Percentiles rank a stretch among this genome's conserved stretches.
phyloP scores from a whole-genome alignment of 2,797 vertebrate species.

The Phataginus tricuspis region DNA sequence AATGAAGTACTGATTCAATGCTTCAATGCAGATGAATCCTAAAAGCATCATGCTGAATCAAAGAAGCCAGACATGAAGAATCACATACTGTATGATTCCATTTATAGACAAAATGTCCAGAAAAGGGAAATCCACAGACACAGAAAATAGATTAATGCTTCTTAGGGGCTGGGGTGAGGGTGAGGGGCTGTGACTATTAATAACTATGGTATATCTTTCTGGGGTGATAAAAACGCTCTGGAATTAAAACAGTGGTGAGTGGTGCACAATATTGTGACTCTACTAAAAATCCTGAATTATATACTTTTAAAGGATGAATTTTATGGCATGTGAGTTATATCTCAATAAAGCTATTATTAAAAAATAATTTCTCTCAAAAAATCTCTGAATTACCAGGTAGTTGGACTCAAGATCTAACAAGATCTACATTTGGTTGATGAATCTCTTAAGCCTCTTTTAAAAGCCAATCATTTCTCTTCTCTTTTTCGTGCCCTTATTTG shows the following conservation, averaged over 20 bases:
- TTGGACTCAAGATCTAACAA: constrained; percentile 19
- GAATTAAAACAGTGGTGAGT: not conserved
- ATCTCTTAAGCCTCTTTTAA: constrained; percentile 5
- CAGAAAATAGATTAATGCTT: not conserved
- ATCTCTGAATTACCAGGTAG: not conserved
- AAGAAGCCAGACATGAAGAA: not conserved
- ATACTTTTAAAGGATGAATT: not conserved
- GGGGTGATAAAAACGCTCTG: not conserved
- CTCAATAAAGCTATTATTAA: constrained; percentile 38
- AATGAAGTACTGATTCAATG: not conserved
- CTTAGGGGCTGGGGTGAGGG: not conserved
- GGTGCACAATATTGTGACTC: not conserved
- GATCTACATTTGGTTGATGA: not conserved
- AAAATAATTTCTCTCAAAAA: constrained; percentile 5
- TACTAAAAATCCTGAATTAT: not conserved
- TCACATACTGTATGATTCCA: not conserved
- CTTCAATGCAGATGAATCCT: not conserved
- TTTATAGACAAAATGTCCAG: not conserved
- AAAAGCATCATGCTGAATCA: not conserved
- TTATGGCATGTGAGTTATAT: not conserved
- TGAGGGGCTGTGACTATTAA: not conserved
- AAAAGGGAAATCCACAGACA: not conserved
- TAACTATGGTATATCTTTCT: not conserved
- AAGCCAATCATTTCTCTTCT: not conserved
- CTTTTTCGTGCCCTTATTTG: not conserved